Evolutionary conservation across 2,888 invertebrate genomes (phyloP).

Genomic region (Cerceris rybyensis): DNA sequence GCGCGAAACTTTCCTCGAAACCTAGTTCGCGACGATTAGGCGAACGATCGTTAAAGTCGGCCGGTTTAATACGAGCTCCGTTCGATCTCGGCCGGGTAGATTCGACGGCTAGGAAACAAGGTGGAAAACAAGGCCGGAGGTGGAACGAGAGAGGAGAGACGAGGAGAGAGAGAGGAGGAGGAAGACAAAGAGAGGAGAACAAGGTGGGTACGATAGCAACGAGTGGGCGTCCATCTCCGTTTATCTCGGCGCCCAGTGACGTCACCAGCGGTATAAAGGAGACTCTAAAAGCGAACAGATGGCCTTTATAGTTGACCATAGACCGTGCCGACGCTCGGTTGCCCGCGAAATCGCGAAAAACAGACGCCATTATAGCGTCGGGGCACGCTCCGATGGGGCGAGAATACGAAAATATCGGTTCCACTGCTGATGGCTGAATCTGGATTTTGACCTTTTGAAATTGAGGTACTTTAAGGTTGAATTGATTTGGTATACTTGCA

Average conservation of each 20-base stretch:
- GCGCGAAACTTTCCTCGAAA: conserved; percentile 57
- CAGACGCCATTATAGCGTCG: conserved; percentile 56
- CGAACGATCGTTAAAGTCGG: conserved; percentile 57
- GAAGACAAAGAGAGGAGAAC: conserved; percentile 44
- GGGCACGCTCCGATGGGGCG: conserved; percentile 10
- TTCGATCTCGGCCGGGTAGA: conserved; percentile 26
- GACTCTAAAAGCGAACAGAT: conserved; percentile 76
- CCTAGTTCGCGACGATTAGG: conserved; percentile 53
- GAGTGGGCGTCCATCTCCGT: conserved; percentile 65
- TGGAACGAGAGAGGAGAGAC: conserved; percentile 14
- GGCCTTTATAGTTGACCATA: conserved; percentile 74
- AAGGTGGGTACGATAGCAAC: conserved; percentile 43
- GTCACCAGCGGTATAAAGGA: conserved; percentile 64
- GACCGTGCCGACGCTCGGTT: conserved; percentile 39
- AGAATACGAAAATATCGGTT: conserved; percentile 6
- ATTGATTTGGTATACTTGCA: no score
- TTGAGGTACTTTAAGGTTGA: no score
- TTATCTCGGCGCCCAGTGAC: conserved; percentile 68
- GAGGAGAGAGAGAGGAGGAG: conserved; percentile 40
- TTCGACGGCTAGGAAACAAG: conserved; percentile 42
- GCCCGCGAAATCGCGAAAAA: conserved; percentile 57
- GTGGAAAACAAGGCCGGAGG: not conserved
- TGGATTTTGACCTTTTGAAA: no score
- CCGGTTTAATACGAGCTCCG: conserved; percentile 42
- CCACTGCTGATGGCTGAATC: not conserved